Evolutionary conservation across 2,113 vertebrate species (phyloP).

Genomic region (Ailuropoda melanoleuca): DNA sequence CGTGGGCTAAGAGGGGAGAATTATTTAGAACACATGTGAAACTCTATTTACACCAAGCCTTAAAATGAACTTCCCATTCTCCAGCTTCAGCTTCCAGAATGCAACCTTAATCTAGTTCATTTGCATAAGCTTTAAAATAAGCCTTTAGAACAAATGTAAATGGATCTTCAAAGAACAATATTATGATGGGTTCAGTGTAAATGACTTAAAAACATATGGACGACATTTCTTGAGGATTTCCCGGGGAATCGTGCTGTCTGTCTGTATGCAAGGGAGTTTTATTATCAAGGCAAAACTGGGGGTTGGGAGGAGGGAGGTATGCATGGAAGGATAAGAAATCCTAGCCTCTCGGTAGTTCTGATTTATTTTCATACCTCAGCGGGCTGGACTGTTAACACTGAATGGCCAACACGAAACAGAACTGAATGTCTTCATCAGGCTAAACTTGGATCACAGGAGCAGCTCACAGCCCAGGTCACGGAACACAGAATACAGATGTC

Average conservation of each 20-base stretch:
- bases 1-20: slow-evolving; percentile 47
- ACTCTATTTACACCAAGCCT: slow-evolving; percentile 70
- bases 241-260: slow-evolving; percentile 59
- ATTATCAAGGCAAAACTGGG: not conserved
- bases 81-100: slow-evolving; percentile 74
- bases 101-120: slow-evolving; percentile 78
- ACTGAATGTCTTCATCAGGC: not conserved
- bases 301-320: not conserved
- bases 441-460: not conserved
- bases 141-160: slow-evolving; percentile 82
- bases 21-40: slow-evolving; percentile 58
- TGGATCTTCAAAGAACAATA: slow-evolving; percentile 81
- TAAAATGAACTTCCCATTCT: slow-evolving; percentile 69
- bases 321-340: not conserved
- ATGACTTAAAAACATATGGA: slow-evolving; percentile 79
- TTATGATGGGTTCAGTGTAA: slow-evolving; percentile 81
- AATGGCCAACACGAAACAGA: not conserved
- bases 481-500: not conserved
- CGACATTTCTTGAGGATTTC: slow-evolving; percentile 64
- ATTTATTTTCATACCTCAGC: not conserved
- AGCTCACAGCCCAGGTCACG: not conserved
- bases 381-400: not conserved
- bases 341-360: not conserved
- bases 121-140: slow-evolving; percentile 83
- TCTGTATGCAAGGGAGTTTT: slow-evolving; percentile 24